Evolutionary conservation across 2,888 invertebrate genomes (phyloP).

Genomic region (Philaethria dido): DNA sequence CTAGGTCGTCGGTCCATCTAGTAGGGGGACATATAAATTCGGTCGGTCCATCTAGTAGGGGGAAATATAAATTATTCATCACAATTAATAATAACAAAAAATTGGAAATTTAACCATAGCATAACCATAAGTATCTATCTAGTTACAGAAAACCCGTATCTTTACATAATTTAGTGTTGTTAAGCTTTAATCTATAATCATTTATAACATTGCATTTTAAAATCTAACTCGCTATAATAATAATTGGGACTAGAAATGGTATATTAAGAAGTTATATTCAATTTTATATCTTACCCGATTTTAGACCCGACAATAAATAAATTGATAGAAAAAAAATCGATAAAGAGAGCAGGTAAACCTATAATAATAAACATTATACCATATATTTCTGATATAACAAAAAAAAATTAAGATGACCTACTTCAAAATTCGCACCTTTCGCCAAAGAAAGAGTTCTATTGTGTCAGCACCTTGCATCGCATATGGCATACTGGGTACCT

Average conservation of each 20-base stretch:
- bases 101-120: too few species aligned
- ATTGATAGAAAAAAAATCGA: not conserved
- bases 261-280: not conserved
- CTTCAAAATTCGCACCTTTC: slow-evolving; percentile 77
- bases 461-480: slow-evolving; percentile 67
- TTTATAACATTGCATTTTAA: too few species aligned
- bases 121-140: too few species aligned
- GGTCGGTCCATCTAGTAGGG: too few species aligned
- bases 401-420: slow-evolving; percentile 70
- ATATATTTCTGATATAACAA: slow-evolving; percentile 42
- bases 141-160: too few species aligned
- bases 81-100: too few species aligned
- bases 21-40: too few species aligned
- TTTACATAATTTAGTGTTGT: too few species aligned
- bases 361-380: slow-evolving; percentile 29
- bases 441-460: slow-evolving; percentile 67
- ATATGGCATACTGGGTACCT: slow-evolving; percentile 53
- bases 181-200: too few species aligned
- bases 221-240: too few species aligned
- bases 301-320: not conserved
- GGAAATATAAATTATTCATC: too few species aligned
- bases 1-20: too few species aligned
- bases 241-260: not conserved
- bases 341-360: slow-evolving; percentile 21
- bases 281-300: not conserved